These are phyloP conservation scores for Cotesia glomerata DNA, from an alignment of 1,140 invertebrate species.

Conservation along the genomic window DNA sequence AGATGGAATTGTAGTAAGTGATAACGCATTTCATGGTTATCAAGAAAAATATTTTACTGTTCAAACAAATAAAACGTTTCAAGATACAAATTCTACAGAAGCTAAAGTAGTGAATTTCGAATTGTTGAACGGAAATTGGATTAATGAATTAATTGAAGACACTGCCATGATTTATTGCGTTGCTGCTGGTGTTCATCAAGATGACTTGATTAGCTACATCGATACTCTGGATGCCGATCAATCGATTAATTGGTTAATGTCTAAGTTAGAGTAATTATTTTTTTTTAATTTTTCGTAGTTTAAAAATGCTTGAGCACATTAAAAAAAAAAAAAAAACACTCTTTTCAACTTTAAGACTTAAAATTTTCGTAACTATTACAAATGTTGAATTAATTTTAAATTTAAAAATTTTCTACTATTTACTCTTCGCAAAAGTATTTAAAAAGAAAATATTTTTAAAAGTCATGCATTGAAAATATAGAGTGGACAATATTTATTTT, in stretches of 20 bases:
- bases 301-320: not conserved
- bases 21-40: not conserved
- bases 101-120: conserved; percentile 5
- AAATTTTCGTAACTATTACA: too few relatives aligned
- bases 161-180: conserved; percentile 52
- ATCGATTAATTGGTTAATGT: conserved; percentile 46
- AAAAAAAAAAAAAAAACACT: too few relatives aligned
- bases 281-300: not conserved
- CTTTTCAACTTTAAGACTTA: too few relatives aligned
- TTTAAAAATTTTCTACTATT: too few relatives aligned
- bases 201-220: conserved; percentile 48
- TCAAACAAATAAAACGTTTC: not conserved
- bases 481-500: too few relatives aligned
- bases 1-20: not conserved
- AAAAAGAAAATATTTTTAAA: too few relatives aligned
- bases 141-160: conserved; percentile 47
- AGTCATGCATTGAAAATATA: too few relatives aligned
- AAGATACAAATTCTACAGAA: not conserved
- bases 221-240: conserved; percentile 46
- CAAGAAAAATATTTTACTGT: not conserved
- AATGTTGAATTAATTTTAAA: too few relatives aligned
- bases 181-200: conserved; percentile 46
- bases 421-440: too few relatives aligned
- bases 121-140: conserved; percentile 23
- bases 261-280: conserved; percentile 4